phyloP scores from a whole-genome alignment of 2,113 vertebrate genomes.

The Leiothrix lutea region DNA sequence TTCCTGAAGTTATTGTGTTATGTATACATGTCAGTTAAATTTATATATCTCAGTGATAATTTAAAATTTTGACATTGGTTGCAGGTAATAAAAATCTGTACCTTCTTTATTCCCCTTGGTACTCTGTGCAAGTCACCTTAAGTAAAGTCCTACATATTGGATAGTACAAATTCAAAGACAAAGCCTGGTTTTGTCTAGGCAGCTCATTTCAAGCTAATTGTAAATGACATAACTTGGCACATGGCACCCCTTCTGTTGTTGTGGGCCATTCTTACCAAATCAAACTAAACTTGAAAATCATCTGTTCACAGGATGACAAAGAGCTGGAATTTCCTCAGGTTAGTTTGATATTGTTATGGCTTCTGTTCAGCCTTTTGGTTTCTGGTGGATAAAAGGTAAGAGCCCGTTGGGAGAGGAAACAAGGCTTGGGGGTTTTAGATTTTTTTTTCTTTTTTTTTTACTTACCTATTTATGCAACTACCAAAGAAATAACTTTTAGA shows the following conservation, averaged over 20 bases:
- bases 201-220: not conserved
- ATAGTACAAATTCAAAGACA: not conserved
- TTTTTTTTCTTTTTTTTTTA: not conserved
- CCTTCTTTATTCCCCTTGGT: not conserved
- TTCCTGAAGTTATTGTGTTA: not conserved
- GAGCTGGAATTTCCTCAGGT: not conserved
- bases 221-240: not conserved
- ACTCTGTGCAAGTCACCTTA: not conserved
- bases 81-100: not conserved
- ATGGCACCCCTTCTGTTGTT: not conserved
- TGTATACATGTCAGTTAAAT: not conserved
- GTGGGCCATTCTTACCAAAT: not conserved
- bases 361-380: not conserved
- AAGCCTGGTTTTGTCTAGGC: not conserved
- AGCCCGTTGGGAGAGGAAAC: not conserved
- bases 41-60: not conserved
- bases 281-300: not conserved
- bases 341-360: not conserved
- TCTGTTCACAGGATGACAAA: not conserved
- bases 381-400: not conserved
- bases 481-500: conserved; percentile 13
- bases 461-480: not conserved
- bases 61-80: not conserved
- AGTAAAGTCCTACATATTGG: not conserved
- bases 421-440: accelerated